Evolutionary conservation across 2,113 vertebrate genomes (phyloP).

Genomic region (Terrapene triunguis): DNA sequence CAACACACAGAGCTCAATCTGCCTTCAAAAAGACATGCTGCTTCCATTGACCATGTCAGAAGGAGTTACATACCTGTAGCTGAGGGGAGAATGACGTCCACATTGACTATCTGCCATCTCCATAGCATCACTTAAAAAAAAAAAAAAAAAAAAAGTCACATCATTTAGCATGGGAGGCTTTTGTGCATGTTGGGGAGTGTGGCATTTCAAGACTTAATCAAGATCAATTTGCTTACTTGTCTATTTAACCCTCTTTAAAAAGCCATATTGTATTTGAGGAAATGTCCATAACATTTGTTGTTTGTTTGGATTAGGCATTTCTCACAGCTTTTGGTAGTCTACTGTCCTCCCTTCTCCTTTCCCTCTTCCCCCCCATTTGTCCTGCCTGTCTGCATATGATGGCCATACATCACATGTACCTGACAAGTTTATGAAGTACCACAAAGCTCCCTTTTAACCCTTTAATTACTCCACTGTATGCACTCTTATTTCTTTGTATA

Average conservation of each 20-base stretch:
- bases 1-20: neutral
- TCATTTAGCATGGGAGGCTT: neutral
- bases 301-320: neutral
- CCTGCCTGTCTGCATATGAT: neutral
- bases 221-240: neutral
- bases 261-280: neutral
- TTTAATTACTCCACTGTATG: neutral
- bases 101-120: neutral
- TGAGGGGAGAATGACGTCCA: neutral
- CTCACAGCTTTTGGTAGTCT: neutral
- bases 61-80: neutral
- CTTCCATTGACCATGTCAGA: neutral
- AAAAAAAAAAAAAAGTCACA: neutral
- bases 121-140: neutral
- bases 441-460: neutral
- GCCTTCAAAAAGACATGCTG: neutral
- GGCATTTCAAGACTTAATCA: neutral
- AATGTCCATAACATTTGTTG: neutral
- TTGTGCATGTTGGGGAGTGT: neutral
- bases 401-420: neutral
- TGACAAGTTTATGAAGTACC: neutral
- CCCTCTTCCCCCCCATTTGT: neutral
- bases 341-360: neutral
- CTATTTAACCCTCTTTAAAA: neutral
- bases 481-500: neutral